Conservation (phyloP, 2,797 vertebrate species). For the Erpetoichthys calabaricus region DNA sequence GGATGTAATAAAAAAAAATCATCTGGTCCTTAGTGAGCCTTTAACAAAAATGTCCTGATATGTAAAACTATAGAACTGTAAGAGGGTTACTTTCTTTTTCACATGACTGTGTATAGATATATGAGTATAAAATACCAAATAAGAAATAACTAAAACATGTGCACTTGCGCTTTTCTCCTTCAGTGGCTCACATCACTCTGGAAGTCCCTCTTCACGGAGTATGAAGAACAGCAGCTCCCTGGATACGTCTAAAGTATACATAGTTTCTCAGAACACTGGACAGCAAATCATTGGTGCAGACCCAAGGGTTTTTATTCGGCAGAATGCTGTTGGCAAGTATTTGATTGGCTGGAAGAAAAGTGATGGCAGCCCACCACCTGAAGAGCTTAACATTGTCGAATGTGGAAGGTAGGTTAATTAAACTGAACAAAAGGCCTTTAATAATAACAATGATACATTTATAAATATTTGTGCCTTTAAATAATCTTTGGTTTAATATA, state of each 20-base stretch:
- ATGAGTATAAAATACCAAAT: no score
- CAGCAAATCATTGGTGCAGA: slow-evolving; percentile 45
- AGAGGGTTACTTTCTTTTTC: no score
- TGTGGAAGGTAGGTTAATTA: slow-evolving; percentile 63
- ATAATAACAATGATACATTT: neutral
- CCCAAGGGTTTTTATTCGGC: slow-evolving; percentile 51
- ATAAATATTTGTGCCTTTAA: neutral
- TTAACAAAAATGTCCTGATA: no score
- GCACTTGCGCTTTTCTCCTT: slow-evolving; percentile 7
- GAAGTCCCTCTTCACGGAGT: slow-evolving; percentile 70
- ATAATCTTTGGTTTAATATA: neutral
- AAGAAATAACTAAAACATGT: no score
- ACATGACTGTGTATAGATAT: no score
- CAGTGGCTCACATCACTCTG: slow-evolving; percentile 81
- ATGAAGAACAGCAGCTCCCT: slow-evolving; percentile 66
- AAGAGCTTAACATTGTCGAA: slow-evolving; percentile 66
- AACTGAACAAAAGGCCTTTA: slow-evolving; percentile 4
- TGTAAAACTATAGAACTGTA: no score
- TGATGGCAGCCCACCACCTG: slow-evolving; percentile 58
- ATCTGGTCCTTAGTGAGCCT: no score
- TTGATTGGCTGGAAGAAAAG: slow-evolving; percentile 63
- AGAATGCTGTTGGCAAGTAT: slow-evolving; percentile 46
- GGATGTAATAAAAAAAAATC: no score
- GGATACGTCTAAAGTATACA: slow-evolving; percentile 83
- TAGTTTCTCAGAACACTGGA: slow-evolving; percentile 58